Conservation (phyloP, 2,888 invertebrate genomes). For the Cephalotes varians region DNA sequence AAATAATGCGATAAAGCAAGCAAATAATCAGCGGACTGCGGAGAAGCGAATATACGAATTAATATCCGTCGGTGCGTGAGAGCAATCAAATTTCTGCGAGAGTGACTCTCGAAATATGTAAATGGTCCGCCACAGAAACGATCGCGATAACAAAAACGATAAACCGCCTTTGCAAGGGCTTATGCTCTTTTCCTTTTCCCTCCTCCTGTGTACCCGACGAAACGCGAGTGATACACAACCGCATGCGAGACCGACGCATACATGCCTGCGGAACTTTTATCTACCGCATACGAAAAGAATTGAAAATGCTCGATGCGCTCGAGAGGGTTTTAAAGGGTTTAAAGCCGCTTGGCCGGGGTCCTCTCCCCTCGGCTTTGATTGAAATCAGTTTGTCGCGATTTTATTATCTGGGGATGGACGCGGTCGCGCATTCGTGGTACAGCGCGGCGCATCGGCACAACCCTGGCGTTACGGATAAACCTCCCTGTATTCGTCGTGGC, state of each 20-base stretch:
- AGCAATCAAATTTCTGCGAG: constrained; percentile 46
- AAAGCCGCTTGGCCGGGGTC: constrained; percentile 32
- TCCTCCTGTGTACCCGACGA: not conserved
- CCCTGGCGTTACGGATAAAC: constrained; percentile 39
- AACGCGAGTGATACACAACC: constrained; percentile 8
- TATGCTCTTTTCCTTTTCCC: not conserved
- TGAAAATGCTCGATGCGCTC: constrained; percentile 55
- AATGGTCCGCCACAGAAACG: constrained; percentile 15
- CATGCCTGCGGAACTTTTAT: constrained; percentile 50
- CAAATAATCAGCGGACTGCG: constrained; percentile 14
- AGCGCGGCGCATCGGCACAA: not conserved
- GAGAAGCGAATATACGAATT: constrained; percentile 23
- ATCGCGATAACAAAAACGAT: constrained; percentile 24
- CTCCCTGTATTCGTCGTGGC: constrained; percentile 27
- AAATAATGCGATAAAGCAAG: constrained; percentile 18
- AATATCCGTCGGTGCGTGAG: constrained; percentile 36
- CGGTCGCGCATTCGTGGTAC: constrained; percentile 39
- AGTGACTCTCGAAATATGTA: constrained; percentile 41
- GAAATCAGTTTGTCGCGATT: constrained; percentile 68
- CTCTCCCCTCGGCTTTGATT: constrained; percentile 59
- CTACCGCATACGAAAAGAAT: constrained; percentile 55
- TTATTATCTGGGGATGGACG: constrained; percentile 62
- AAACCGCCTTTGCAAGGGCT: constrained; percentile 36
- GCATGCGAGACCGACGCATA: constrained; percentile 11
- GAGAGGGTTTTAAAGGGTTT: constrained; percentile 61